Base-by-base conservation (phyloP, 2,797 vertebrate genomes). In the Mycteria americana region DNA sequence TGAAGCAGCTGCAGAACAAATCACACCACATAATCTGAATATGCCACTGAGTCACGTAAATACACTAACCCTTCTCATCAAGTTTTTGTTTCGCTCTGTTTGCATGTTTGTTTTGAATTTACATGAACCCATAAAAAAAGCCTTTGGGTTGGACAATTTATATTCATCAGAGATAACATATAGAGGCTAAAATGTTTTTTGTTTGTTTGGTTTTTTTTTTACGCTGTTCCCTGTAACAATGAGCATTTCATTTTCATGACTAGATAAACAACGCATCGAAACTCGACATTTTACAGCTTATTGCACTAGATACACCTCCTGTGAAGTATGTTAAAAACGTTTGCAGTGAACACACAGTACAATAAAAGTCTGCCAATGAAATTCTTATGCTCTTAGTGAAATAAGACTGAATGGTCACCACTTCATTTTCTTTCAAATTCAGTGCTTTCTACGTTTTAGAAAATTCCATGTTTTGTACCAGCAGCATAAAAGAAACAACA, bases 1-100 rank as follows among this genome's bases (percentile, higher is more conserved):
- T 98, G 98, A 97, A 97, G 92, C 98, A 98, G 98, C 98, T 98
- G 98, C 97, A 98, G 95, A 95, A 96, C 91, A 95, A 97, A 98
- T 97, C 96, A 94, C 64, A 95, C 84, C 57, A 97, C 86, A 80
- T 97, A 97, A 97, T 98, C 96, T 97, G 93, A 97, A 77, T 93
- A 85, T 60, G 88, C 64, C 87, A 97, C 56, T 5, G 25, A 96
- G 89, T 95, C 96, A 94, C 24, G 22, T 86, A 89, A 73, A 70
- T 57, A 94, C 39, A 82, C 51, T 45, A 92, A 78, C 35, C 88
- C 79, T 96, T 69, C 68, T 63, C 88, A 90, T 51, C 87, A 89
- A 89, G 79, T 76, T 87, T 95, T 76, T 91, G n/a, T 87, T 90
- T 45, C 6, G 23, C 84, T 92, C 89, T 51, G 56, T 89, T 95